phyloP scores from a whole-genome alignment of 1,140 invertebrate species.

The Pemphigus obesinymphae region DNA sequence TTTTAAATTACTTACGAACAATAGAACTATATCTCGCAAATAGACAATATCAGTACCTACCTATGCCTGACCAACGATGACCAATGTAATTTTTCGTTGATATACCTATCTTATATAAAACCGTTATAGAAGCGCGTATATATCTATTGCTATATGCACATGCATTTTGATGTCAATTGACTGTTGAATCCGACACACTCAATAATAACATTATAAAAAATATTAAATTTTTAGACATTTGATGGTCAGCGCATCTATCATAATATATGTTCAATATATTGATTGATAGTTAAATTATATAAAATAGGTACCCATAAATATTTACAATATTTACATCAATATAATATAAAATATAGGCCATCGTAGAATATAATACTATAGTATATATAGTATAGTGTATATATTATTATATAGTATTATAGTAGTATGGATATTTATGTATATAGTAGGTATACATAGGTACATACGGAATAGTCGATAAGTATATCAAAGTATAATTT shows the following conservation, averaged over 20 bases:
- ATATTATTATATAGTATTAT: too few relatives aligned
- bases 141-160: not conserved
- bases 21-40: conserved; percentile 23
- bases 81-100: conserved; percentile 31
- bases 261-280: not conserved
- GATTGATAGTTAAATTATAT: conserved; percentile 10
- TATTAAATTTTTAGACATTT: not conserved
- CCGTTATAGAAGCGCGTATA: not conserved
- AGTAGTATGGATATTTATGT: too few relatives aligned
- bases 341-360: not conserved
- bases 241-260: not conserved
- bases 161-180: conserved; percentile 23
- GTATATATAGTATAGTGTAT: too few relatives aligned
- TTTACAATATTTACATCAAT: not conserved
- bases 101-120: not conserved
- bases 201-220: not conserved
- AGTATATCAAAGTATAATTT: too few relatives aligned
- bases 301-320: not conserved
- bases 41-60: conserved; percentile 7
- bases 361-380: not conserved
- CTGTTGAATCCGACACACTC: not conserved
- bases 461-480: too few relatives aligned
- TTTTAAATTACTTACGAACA: conserved; percentile 29
- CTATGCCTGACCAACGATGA: conserved; percentile 20
- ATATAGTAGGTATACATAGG: too few relatives aligned